phyloP scores from a whole-genome alignment of 2,888 invertebrate genomes.

The Dendrolimus houi region DNA sequence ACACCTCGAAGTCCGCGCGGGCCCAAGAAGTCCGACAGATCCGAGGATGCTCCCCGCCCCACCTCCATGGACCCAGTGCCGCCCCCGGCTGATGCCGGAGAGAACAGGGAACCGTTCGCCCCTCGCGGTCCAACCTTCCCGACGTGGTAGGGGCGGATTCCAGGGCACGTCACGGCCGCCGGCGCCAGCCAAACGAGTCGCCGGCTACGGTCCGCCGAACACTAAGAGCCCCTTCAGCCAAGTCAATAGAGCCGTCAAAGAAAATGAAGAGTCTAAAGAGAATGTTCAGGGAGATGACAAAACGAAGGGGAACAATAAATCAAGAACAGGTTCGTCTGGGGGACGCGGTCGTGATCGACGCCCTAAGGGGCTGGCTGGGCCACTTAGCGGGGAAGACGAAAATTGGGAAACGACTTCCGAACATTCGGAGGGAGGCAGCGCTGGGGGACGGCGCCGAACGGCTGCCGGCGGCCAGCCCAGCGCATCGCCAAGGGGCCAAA shows the following conservation, averaged over 20 bases:
- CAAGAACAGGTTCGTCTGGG: slow-evolving; percentile 80
- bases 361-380: slow-evolving; percentile 48
- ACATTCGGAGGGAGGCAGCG: slow-evolving; percentile 80
- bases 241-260: slow-evolving; percentile 54
- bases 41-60: slow-evolving; percentile 59
- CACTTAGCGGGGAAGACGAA: slow-evolving; percentile 73
- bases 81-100: slow-evolving; percentile 41
- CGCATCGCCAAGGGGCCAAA: slow-evolving; percentile 42
- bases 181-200: slow-evolving; percentile 78
- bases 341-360: slow-evolving; percentile 68
- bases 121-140: slow-evolving; percentile 93
- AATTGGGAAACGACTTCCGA: slow-evolving; percentile 91
- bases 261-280: slow-evolving; percentile 55
- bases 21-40: slow-evolving; percentile 78
- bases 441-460: slow-evolving; percentile 43
- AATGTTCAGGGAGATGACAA: slow-evolving; percentile 75
- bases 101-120: slow-evolving; percentile 84
- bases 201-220: slow-evolving; percentile 88
- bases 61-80: slow-evolving; percentile 29
- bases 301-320: slow-evolving; percentile 80
- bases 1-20: slow-evolving; percentile 72
- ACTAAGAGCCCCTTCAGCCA: slow-evolving; percentile 85
- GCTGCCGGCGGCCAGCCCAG: slow-evolving; percentile 38
- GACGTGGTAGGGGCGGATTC: slow-evolving; percentile 85
- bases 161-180: slow-evolving; percentile 61